These are phyloP conservation scores for Pheucticus melanocephalus DNA, from an alignment of 2,113 vertebrate genomes.

Conservation along the genomic window DNA sequence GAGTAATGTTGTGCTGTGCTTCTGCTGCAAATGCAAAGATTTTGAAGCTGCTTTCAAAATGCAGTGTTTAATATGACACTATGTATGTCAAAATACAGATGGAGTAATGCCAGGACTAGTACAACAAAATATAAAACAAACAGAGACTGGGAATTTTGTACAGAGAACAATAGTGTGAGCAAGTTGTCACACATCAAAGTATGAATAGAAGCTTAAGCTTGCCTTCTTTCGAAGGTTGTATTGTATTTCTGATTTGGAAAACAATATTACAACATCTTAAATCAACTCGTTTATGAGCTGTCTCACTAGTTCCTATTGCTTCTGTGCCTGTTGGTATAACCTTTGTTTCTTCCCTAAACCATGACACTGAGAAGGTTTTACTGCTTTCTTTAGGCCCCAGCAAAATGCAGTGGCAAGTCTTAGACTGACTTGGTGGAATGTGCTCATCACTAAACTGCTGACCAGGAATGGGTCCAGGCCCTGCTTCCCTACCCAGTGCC, in stretches of 20 bases:
- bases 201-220: background rate
- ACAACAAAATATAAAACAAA: background rate
- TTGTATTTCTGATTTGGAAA: background rate
- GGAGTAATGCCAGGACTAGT: background rate
- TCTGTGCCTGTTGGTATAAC: background rate
- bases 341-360: background rate
- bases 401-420: background rate
- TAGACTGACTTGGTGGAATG: background rate
- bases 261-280: background rate
- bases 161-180: background rate
- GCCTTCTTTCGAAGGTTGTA: background rate
- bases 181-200: background rate
- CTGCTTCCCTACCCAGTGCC: background rate
- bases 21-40: background rate
- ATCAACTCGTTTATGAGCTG: background rate
- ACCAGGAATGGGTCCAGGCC: background rate
- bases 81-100: background rate
- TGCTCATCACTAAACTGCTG: background rate
- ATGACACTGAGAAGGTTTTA: background rate
- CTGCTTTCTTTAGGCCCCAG: background rate
- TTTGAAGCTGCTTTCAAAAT: background rate
- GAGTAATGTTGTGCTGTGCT: background rate
- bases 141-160: background rate
- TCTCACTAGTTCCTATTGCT: background rate
- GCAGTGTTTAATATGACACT: background rate